Conservation (phyloP, 1,140 invertebrate species). For the Drosophila littoralis region DNA sequence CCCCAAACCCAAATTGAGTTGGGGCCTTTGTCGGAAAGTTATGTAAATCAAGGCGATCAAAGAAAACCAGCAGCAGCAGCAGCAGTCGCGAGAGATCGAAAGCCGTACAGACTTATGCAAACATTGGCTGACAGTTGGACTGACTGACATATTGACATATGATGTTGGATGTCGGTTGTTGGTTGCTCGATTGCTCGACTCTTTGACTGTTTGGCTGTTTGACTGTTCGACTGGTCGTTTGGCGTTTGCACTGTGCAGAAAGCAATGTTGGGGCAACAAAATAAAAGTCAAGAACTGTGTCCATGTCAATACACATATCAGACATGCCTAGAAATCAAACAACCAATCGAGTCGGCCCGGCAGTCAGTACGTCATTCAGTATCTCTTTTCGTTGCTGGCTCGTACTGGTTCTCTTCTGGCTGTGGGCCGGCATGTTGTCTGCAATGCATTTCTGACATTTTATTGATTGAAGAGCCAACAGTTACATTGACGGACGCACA, state of each 20-base stretch:
- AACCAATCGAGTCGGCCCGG: constrained; percentile 49
- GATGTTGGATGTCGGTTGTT: constrained; percentile 27
- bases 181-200: constrained; percentile 25
- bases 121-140: constrained; percentile 56
- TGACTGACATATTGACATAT: constrained; percentile 65
- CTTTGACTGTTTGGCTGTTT: constrained; percentile 47
- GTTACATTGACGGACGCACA: constrained; percentile 70
- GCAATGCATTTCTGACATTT: constrained; percentile 80
- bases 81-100: constrained; percentile 20
- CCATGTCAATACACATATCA: constrained; percentile 81
- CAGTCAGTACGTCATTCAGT: constrained; percentile 64
- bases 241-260: constrained; percentile 57
- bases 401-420: constrained; percentile 12
- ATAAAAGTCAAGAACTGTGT: constrained; percentile 79
- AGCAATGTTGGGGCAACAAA: constrained; percentile 49
- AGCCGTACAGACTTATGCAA: constrained; percentile 63
- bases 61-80: constrained; percentile 30
- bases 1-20: constrained; percentile 16
- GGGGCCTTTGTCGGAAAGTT: constrained; percentile 70
- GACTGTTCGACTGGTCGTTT: constrained; percentile 14
- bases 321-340: constrained; percentile 75
- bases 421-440: constrained; percentile 52
- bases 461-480: constrained; percentile 75
- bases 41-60: constrained; percentile 73
- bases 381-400: constrained; percentile 36